phyloP scores from a whole-genome alignment of 2,888 invertebrate species.

The Apeira syringaria region DNA sequence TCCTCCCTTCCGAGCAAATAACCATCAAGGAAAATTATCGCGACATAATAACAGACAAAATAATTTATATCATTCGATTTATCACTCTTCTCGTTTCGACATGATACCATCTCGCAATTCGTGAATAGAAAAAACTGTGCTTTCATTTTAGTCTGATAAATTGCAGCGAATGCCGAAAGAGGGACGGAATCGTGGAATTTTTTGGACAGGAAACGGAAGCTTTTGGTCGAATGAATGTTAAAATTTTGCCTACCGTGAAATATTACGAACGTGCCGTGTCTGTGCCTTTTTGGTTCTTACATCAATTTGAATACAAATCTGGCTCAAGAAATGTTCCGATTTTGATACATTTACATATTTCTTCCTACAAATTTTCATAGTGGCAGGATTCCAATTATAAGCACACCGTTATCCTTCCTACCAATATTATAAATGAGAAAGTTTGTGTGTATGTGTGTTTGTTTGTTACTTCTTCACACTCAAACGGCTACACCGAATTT shows the following conservation, averaged over 20 bases:
- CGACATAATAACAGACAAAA: constrained; percentile 21
- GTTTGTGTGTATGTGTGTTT: too few species aligned
- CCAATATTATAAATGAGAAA: too few species aligned
- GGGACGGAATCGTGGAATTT: constrained; percentile 28
- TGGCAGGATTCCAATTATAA: too few species aligned
- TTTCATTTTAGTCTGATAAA: constrained; percentile 46
- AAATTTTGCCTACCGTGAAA: constrained; percentile 26
- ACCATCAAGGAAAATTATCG: constrained; percentile 16
- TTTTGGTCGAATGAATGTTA: constrained; percentile 28
- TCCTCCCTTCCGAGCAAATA: constrained; percentile 6
- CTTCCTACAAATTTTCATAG: too few species aligned
- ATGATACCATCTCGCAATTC: constrained; percentile 23
- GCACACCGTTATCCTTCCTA: too few species aligned
- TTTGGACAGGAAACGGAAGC: constrained; percentile 34
- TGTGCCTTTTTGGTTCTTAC: constrained; percentile 16
- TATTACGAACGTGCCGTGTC: constrained; percentile 19
- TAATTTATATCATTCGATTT: constrained; percentile 21
- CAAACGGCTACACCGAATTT: too few species aligned
- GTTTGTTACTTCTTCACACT: too few species aligned
- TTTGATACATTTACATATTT: too few species aligned
- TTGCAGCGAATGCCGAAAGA: constrained; percentile 35
- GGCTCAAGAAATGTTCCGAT: too few species aligned
- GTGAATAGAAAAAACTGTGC: constrained; percentile 34
- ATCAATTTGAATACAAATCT: constrained; percentile 15
- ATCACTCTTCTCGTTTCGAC: constrained; percentile 23